Evolutionary conservation across 2,113 vertebrate genomes (phyloP).

Genomic region (Potamarius usumacintae): DNA sequence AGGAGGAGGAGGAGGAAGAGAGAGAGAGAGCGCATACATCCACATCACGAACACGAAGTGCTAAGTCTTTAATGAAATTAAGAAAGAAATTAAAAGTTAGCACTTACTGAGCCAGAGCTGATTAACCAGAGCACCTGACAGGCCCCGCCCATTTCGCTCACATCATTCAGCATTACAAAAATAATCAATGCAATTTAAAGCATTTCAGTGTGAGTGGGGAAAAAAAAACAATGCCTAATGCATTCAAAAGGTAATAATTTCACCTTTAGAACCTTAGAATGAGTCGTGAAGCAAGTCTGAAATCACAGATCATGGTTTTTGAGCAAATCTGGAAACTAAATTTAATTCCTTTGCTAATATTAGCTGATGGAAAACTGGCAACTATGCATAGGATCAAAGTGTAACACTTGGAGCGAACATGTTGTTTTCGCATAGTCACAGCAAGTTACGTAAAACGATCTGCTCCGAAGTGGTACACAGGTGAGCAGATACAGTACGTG

Average conservation of each 20-base stretch:
- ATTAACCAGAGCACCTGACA: neutral
- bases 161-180: neutral
- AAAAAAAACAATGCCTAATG: neutral
- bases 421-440: neutral
- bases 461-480: neutral
- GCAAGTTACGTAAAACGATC: neutral
- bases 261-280: neutral
- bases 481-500: neutral
- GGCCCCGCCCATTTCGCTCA: neutral
- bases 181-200: conserved; percentile 7
- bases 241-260: neutral
- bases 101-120: neutral
- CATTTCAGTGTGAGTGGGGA: neutral
- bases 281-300: neutral
- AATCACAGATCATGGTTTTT: neutral
- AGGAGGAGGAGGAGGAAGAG: neutral
- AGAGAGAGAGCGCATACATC: neutral
- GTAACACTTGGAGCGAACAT: neutral
- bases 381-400: neutral
- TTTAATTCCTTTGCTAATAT: neutral
- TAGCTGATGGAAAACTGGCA: neutral
- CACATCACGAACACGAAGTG: neutral
- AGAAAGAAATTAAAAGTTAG: neutral
- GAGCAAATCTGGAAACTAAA: neutral
- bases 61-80: neutral